Evolutionary conservation across 2,888 invertebrate species (phyloP).

Genomic region (Cephus sareptanus): DNA sequence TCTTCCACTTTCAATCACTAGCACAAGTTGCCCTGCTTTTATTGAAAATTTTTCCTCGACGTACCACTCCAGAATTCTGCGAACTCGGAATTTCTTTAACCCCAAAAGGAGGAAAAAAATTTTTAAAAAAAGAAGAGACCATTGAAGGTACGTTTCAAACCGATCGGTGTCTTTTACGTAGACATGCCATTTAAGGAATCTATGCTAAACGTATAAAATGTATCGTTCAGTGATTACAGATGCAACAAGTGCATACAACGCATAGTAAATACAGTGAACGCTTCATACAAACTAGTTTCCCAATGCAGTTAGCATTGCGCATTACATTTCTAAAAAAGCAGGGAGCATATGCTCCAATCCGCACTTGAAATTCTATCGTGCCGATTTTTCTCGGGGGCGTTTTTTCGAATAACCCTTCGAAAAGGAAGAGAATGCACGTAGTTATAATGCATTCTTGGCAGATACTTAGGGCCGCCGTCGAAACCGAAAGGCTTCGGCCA

Average conservation of each 20-base stretch:
- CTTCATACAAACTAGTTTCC: background rate
- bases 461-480: background rate
- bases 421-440: background rate
- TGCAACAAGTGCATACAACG: background rate
- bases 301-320: background rate
- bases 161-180: background rate
- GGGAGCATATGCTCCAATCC: background rate
- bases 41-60: background rate
- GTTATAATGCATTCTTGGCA: background rate
- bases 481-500: background rate
- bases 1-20: background rate
- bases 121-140: background rate
- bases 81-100: background rate
- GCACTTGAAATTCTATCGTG: background rate
- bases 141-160: background rate
- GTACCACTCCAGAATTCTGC: conserved; percentile 1
- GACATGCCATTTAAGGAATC: background rate
- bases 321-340: background rate
- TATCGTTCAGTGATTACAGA: background rate
- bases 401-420: conserved; percentile 8
- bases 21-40: background rate
- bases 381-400: conserved; percentile 6
- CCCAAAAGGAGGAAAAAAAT: background rate
- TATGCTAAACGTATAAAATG: background rate
- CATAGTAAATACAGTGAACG: too few species aligned